These are phyloP conservation scores for Lithobius niger DNA, from an alignment of 1,140 invertebrate genomes.

Conservation along the genomic window DNA sequence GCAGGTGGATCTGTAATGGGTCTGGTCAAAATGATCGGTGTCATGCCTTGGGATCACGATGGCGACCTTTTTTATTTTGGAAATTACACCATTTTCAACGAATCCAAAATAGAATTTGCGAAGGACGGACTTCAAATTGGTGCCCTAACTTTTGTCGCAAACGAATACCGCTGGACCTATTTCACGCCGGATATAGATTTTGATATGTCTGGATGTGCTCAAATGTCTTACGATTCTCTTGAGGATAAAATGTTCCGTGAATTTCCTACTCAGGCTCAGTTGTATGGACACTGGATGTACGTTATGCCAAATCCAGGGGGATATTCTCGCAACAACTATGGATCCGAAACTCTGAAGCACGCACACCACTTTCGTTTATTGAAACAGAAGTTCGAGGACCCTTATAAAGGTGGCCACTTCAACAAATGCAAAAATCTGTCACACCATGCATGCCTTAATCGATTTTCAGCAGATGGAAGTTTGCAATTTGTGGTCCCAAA, in stretches of 20 bases:
- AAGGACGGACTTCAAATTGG: background rate
- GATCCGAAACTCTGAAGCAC: constrained; percentile 23
- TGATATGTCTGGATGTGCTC: background rate
- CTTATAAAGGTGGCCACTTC: constrained; percentile 14
- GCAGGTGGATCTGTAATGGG: background rate
- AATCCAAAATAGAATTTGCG: background rate
- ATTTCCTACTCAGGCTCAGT: constrained; percentile 19
- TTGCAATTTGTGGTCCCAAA: too few species aligned
- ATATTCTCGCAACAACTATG: constrained; percentile 26
- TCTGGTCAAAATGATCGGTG: background rate
- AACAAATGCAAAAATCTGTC: background rate
- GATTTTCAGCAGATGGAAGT: constrained; percentile 10
- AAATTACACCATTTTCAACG: background rate
- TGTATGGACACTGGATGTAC: constrained; percentile 22
- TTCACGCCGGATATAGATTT: background rate
- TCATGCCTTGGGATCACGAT: background rate
- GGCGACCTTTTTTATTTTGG: background rate
- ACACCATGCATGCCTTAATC: constrained; percentile 8
- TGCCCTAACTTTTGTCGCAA: background rate
- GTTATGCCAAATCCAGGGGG: constrained; percentile 25
- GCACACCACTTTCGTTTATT: background rate
- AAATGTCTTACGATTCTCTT: background rate
- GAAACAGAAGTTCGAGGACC: background rate
- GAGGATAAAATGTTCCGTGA: background rate
- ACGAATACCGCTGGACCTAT: background rate